Evolutionary conservation across 2,113 vertebrate species (phyloP).

Genomic region (Ivindomyrus marchei): DNA sequence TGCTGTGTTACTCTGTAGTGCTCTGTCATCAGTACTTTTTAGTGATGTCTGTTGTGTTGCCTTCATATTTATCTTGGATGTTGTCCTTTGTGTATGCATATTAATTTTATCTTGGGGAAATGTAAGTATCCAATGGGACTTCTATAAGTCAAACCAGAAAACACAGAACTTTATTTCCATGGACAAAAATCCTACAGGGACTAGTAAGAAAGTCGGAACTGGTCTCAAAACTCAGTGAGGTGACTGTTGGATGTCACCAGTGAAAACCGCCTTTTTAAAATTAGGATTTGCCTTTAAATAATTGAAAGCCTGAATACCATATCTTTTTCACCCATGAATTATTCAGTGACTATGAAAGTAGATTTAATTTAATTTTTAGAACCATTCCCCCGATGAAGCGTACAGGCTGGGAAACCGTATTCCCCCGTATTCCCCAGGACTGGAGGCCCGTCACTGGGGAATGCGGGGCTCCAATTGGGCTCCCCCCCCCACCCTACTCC

Average conservation of each 20-base stretch:
- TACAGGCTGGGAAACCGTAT: conserved; percentile 2
- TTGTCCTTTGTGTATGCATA: background rate
- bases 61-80: background rate
- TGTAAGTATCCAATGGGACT: background rate
- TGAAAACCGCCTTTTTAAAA: conserved; percentile 20
- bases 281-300: conserved; percentile 35
- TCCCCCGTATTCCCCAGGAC: conserved; percentile 30
- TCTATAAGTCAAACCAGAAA: background rate
- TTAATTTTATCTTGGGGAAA: background rate
- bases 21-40: background rate
- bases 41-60: background rate
- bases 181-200: background rate
- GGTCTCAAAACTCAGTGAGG: background rate
- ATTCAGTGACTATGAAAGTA: conserved; percentile 37
- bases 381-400: conserved; percentile 11
- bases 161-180: background rate
- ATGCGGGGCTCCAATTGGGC: conserved; percentile 27
- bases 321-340: conserved; percentile 35
- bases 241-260: background rate
- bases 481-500: conserved; percentile 19
- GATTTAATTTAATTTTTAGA: conserved; percentile 40
- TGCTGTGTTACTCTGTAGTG: background rate
- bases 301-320: conserved; percentile 34
- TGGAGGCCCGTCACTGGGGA: conserved; percentile 25
- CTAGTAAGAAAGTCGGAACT: background rate